These are phyloP conservation scores for Sitta carolinensis DNA, from an alignment of 2,797 vertebrate genomes.

Conservation along the genomic window DNA sequence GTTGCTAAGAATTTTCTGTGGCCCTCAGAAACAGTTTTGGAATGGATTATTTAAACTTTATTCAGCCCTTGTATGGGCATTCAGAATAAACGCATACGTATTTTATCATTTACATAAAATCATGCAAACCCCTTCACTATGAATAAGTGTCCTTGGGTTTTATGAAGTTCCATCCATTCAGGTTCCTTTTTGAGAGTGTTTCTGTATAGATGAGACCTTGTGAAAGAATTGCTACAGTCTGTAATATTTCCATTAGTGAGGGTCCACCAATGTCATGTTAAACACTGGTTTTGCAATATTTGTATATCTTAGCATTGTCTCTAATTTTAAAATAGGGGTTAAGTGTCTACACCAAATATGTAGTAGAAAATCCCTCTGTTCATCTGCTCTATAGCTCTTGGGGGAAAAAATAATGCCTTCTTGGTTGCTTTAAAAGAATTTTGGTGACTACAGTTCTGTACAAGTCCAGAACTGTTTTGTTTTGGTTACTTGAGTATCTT, in stretches of 20 bases:
- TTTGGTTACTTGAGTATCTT: not conserved
- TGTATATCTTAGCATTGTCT: not conserved
- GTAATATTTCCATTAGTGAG: not conserved
- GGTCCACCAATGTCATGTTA: not conserved
- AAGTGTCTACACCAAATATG: not conserved
- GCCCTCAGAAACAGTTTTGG: not conserved
- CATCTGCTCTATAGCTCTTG: not conserved
- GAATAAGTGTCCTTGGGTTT: not conserved
- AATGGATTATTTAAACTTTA: not conserved
- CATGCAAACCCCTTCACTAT: not conserved
- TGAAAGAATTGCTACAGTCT: not conserved
- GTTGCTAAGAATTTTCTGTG: not conserved
- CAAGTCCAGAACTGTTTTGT: not conserved
- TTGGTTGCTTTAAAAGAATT: not conserved
- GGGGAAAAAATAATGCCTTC: rapidly evolving
- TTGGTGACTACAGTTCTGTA: not conserved
- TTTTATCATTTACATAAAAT: slow-evolving; percentile 1
- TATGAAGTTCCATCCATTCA: not conserved
- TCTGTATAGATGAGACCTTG: not conserved
- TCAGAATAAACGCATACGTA: not conserved
- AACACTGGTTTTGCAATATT: not conserved
- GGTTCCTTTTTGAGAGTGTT: not conserved
- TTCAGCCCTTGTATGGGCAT: not conserved
- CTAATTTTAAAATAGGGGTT: not conserved
- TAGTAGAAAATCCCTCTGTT: not conserved